Percentiles rank a stretch among this genome's conserved stretches.
These are phyloP conservation scores for Penaeus vannamei DNA, from an alignment of 1,140 invertebrate species.

Conservation along the genomic window DNA sequence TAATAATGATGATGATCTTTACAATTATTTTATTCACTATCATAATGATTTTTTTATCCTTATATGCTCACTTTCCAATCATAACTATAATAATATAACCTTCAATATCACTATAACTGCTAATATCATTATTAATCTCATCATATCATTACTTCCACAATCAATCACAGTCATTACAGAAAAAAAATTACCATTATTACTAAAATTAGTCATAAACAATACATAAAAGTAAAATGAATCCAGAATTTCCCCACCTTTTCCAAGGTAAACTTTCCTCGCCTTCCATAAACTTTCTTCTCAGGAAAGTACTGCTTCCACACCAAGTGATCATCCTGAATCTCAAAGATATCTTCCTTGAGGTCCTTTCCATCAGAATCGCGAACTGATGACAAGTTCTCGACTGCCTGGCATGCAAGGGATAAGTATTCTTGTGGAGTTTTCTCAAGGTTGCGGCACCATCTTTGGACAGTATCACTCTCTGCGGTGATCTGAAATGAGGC, in stretches of 20 bases:
- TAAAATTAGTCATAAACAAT: no score
- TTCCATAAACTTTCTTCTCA: conserved; percentile 29
- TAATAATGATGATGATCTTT: no score
- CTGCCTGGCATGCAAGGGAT: not conserved
- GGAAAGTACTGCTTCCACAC: conserved; percentile 54
- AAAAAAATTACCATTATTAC: no score
- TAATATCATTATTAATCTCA: no score
- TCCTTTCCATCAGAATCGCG: not conserved
- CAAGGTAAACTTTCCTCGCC: conserved; percentile 43
- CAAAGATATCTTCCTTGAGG: conserved; percentile 42
- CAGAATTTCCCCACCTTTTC: conserved; percentile 25
- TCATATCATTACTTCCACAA: no score
- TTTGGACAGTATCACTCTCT: not conserved
- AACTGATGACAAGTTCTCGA: not conserved
- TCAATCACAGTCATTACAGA: no score
- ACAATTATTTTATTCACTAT: no score
- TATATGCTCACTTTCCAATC: no score
- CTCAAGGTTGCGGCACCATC: conserved; percentile 26
- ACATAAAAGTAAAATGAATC: no score
- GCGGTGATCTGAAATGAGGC: conserved; percentile 19
- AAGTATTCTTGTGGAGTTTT: conserved; percentile 40
- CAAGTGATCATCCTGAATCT: conserved; percentile 29
- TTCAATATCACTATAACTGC: no score
- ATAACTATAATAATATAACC: no score
- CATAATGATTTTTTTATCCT: no score